A percentile compares a stretch with the other conserved stretches of the same genome.
Evolutionary conservation across 2,113 vertebrate species (phyloP).

Genomic region (Phalacrocorax carbo): DNA sequence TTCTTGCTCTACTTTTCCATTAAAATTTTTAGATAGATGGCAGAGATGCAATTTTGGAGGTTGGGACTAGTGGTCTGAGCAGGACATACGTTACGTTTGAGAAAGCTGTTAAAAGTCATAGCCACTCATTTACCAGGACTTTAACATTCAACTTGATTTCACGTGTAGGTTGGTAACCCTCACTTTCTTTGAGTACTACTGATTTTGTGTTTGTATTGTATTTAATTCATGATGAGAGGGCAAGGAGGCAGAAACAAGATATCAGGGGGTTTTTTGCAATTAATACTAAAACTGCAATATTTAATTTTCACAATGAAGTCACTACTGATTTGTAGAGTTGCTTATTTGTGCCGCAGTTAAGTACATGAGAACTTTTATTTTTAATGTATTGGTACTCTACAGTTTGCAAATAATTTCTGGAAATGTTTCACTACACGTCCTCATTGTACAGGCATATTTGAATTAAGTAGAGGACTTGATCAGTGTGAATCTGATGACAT

Average conservation of each 20-base stretch:
- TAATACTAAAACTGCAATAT: neutral
- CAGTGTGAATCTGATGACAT: neutral
- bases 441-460: neutral
- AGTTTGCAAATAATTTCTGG: neutral
- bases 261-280: neutral
- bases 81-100: neutral
- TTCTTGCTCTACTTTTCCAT: neutral
- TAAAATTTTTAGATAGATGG: neutral
- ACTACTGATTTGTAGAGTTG: neutral
- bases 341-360: neutral
- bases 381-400: neutral
- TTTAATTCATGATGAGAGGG: neutral
- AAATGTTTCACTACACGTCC: neutral
- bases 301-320: conserved; percentile 39
- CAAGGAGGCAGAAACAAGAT: neutral
- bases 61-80: neutral
- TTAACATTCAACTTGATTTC: neutral
- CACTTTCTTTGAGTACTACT: neutral
- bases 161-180: neutral
- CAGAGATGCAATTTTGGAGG: neutral
- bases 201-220: neutral
- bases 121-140: neutral
- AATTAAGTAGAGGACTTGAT: neutral
- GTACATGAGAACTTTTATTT: neutral
- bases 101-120: neutral